phyloP scores from a whole-genome alignment of 2,888 invertebrate genomes.

The Pseudococcus longispinus region DNA sequence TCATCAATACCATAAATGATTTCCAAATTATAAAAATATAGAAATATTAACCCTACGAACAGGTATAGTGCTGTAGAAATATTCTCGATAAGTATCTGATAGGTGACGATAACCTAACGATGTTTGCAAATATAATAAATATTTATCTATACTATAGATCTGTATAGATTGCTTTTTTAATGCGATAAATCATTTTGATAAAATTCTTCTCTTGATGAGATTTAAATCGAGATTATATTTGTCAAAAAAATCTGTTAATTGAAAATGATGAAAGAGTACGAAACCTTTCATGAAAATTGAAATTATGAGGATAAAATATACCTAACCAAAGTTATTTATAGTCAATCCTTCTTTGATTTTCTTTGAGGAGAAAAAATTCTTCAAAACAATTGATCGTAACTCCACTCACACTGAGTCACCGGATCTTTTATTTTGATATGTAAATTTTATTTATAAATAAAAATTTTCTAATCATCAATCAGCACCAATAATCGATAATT shows the following conservation, averaged over 20 bases:
- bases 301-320: neutral
- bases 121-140: neutral
- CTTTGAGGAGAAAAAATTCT: too few species aligned
- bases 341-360: too few species aligned
- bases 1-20: neutral
- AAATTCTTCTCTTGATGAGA: neutral
- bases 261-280: neutral
- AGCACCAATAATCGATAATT: too few species aligned
- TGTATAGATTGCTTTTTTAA: neutral
- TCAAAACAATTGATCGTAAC: too few species aligned
- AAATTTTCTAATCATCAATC: too few species aligned
- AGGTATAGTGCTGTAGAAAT: neutral
- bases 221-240: neutral
- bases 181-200: neutral
- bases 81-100: neutral
- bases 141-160: neutral
- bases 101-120: neutral
- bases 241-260: neutral
- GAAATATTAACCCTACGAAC: neutral
- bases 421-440: too few species aligned
- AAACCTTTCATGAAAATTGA: neutral
- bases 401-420: too few species aligned
- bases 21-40: neutral
- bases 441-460: too few species aligned
- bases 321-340: too few species aligned